Base-by-base conservation (phyloP, 2,888 invertebrate species). In the Noctua janthe region DNA sequence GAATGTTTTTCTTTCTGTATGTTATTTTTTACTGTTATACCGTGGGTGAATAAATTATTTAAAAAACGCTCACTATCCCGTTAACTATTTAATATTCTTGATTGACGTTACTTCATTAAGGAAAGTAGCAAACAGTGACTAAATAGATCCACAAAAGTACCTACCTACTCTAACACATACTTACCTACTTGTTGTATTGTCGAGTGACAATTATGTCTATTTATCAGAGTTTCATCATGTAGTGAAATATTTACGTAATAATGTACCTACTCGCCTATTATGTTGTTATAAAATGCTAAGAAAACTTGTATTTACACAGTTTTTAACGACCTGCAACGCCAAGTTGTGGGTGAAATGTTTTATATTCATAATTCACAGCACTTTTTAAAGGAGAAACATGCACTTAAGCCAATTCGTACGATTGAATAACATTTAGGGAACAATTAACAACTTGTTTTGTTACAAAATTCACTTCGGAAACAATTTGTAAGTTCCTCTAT, bases 211-310 rank as follows among this genome's bases (percentile, higher is more conserved):
- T 76, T 74, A 74, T 51, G 69, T 72, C n/a, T 66, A 82, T 51
- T 67, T 76, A 71, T 56, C 66, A 62, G 59, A 80, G 64, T 84
- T 84, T 85, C 85, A 75, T 85, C 64, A 85, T 72, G 35, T 59
- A 77, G 67, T 72, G 81, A 81, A 84, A 75, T 85, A 74, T 75
- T 78, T 29, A 73, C 51, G 83, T 74, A 80, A 67, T 74, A 71
- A 56, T 73, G 39, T 67, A 69, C 10, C 5, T 17, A 67, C 49
- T n/a, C 39, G n/a, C 66, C 47, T 49, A 49, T 71, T 29, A 7
- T 29, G 39, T 59, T 35, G 43, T 72, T 75, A 56, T 69, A 80
- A 77, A 73, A 71, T 70, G 54, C 62, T 69, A 71, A 78, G 66
- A 86, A 76, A 76, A 70, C 47, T 54, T 13, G 66, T 76, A 39